phyloP scores from a whole-genome alignment of 2,797 vertebrate species.

The Anomalospiza imberbis region DNA sequence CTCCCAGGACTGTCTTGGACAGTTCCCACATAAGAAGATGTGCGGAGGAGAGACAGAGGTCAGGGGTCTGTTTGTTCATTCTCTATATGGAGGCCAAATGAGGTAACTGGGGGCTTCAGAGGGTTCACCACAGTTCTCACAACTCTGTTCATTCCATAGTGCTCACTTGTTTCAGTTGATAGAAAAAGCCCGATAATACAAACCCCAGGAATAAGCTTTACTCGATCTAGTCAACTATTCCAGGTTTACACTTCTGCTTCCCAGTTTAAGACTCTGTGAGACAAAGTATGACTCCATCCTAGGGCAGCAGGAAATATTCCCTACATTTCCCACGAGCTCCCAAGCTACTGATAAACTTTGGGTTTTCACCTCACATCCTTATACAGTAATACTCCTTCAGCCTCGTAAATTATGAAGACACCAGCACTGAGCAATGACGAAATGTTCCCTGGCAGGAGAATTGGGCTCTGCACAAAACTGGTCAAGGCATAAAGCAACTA shows the following conservation, averaged over 20 bases:
- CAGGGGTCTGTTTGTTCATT: background rate
- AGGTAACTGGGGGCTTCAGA: background rate
- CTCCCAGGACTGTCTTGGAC: background rate
- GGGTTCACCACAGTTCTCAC: background rate
- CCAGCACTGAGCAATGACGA: background rate
- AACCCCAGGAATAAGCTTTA: background rate
- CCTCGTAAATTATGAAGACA: fast-evolving
- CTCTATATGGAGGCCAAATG: background rate
- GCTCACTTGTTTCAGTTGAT: background rate
- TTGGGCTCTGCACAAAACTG: background rate
- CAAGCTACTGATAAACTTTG: background rate
- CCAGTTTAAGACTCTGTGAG: background rate
- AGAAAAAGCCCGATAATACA: background rate
- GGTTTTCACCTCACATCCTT: background rate
- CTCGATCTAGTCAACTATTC: background rate
- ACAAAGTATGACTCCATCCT: background rate
- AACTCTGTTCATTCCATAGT: background rate
- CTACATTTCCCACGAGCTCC: background rate
- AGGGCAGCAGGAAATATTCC: background rate
- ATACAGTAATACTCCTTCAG: background rate
- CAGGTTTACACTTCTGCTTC: background rate
- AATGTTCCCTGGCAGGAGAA: background rate
- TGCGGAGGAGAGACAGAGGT: background rate
- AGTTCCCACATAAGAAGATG: background rate
- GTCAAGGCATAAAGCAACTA: background rate